phyloP scores from a whole-genome alignment of 2,113 vertebrate genomes.

The Sinocyclocheilus anshuiensis region DNA sequence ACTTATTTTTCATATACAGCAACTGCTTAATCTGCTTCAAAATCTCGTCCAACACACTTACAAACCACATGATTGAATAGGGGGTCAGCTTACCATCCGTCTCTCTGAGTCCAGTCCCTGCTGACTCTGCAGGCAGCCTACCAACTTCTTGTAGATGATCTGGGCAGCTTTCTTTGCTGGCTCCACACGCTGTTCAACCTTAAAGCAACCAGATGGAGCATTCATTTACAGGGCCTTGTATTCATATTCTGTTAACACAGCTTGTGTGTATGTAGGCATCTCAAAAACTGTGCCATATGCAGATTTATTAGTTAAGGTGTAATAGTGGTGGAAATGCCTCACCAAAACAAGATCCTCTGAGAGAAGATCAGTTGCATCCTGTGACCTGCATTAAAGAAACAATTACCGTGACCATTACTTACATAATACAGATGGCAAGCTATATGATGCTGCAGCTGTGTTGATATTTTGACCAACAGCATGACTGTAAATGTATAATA shows the following conservation, averaged over 20 bases:
- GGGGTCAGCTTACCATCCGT: slow-evolving; percentile 80
- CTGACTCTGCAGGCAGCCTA: slow-evolving; percentile 89
- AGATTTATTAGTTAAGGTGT: neutral
- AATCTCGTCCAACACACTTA: neutral
- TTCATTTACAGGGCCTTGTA: neutral
- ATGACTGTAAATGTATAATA: neutral
- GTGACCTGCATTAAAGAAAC: slow-evolving; percentile 73
- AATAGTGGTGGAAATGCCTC: slow-evolving; percentile 51
- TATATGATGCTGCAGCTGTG: neutral
- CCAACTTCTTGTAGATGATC: slow-evolving; percentile 88
- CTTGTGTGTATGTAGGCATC: neutral
- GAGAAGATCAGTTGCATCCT: slow-evolving; percentile 90
- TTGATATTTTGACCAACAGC: neutral
- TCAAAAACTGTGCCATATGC: neutral
- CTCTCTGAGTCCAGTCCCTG: slow-evolving; percentile 85
- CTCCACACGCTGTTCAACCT: slow-evolving; percentile 95
- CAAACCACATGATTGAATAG: neutral
- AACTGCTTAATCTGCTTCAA: neutral
- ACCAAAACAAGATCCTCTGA: slow-evolving; percentile 89
- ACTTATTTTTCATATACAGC: slow-evolving; percentile 1
- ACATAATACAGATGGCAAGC: neutral
- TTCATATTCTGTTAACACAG: neutral
- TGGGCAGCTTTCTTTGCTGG: slow-evolving; percentile 87
- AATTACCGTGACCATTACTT: neutral
- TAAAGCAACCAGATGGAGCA: slow-evolving; percentile 39